A percentile compares a stretch with the other conserved stretches of the same genome.
Conservation (phyloP, 2,113 vertebrate species). For the Dunckerocampus dactyliophorus region DNA sequence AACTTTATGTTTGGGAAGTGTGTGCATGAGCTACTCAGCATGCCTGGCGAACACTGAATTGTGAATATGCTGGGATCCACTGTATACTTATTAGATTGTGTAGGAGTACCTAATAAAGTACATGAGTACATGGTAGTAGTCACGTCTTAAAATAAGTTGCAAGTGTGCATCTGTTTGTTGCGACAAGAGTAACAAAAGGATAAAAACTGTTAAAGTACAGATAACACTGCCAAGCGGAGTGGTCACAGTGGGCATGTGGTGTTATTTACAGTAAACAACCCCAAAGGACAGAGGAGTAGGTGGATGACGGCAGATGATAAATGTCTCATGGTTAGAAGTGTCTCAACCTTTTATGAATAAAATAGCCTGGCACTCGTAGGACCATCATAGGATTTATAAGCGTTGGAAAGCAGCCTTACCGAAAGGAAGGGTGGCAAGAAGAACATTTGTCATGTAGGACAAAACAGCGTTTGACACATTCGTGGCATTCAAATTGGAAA, state of each 20-base stretch:
- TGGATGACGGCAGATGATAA: conserved; percentile 58
- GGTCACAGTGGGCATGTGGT: background rate
- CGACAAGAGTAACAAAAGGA: too few species aligned
- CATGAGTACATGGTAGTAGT: too few species aligned
- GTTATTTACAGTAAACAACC: conserved; percentile 64
- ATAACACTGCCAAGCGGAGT: background rate
- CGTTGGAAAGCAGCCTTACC: conserved; percentile 17
- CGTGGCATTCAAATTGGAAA: conserved; percentile 20
- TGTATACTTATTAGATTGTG: too few species aligned
- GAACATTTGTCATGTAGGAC: conserved; percentile 15
- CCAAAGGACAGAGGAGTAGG: conserved; percentile 37
- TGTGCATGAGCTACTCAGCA: too few species aligned
- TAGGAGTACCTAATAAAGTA: too few species aligned
- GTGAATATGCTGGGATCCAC: too few species aligned
- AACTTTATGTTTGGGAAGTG: too few species aligned
- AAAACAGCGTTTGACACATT: conserved; percentile 9
- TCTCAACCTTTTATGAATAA: conserved; percentile 5
- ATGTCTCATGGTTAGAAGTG: conserved; percentile 31
- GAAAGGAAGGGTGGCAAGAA: conserved; percentile 11
- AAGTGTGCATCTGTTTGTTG: too few species aligned
- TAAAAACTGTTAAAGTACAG: background rate
- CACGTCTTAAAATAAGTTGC: too few species aligned
- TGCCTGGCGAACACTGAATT: too few species aligned
- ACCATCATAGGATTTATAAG: background rate
- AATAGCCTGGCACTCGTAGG: background rate